Evolutionary conservation across 2,888 invertebrate genomes (phyloP).

Genomic region (Charanyca ferruginea): DNA sequence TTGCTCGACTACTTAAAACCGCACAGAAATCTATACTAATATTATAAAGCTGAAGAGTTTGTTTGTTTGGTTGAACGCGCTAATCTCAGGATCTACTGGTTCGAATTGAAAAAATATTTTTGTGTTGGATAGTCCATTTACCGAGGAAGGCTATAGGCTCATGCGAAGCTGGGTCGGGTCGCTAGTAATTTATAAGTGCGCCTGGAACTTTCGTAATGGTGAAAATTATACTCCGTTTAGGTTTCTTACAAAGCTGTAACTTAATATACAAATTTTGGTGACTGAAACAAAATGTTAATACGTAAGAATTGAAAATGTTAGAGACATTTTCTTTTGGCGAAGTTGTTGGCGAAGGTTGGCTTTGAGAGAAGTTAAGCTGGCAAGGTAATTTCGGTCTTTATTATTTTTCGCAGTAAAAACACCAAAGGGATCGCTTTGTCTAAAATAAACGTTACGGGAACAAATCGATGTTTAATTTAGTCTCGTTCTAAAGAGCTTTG

Average conservation of each 20-base stretch:
- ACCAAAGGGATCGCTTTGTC: constrained; percentile 71
- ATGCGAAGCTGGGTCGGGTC: too few species aligned
- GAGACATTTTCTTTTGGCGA: constrained; percentile 74
- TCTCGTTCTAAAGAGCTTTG: constrained; percentile 33
- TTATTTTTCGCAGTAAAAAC: constrained; percentile 77
- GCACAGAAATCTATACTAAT: too few species aligned
- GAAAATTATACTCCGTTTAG: constrained; percentile 32
- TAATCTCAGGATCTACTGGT: too few species aligned
- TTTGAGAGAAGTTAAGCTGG: constrained; percentile 77
- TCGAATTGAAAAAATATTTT: too few species aligned
- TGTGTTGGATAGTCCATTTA: too few species aligned
- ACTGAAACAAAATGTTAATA: constrained; percentile 58
- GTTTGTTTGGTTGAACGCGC: too few species aligned
- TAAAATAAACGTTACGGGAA: constrained; percentile 75
- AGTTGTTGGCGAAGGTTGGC: constrained; percentile 70
- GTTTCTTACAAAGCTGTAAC: constrained; percentile 12
- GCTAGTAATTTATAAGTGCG: constrained; percentile 46
- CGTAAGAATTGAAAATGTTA: constrained; percentile 56
- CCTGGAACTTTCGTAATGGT: constrained; percentile 38
- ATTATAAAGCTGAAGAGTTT: too few species aligned
- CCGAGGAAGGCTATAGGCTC: too few species aligned
- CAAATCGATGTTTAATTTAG: constrained; percentile 74
- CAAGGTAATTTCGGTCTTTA: constrained; percentile 81
- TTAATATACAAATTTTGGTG: constrained; percentile 6
- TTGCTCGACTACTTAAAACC: constrained; percentile 36